Percentiles rank a stretch among this genome's conserved stretches.
Evolutionary conservation across 2,113 vertebrate species (phyloP).

Genomic region (Erinaceus europaeus): DNA sequence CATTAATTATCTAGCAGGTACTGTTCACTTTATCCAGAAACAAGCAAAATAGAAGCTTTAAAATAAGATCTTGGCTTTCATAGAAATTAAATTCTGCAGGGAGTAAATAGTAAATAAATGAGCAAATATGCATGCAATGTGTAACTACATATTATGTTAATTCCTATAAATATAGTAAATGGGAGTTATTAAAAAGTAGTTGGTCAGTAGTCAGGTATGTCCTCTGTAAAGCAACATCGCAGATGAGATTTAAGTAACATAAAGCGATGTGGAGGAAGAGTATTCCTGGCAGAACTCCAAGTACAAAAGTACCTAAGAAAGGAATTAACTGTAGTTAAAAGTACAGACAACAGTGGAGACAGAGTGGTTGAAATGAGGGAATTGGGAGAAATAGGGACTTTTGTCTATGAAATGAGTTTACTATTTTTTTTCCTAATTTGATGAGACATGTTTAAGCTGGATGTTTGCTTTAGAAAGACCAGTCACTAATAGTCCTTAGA

Average conservation of each 20-base stretch:
- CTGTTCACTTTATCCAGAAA: too few relatives aligned
- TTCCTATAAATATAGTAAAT: background rate
- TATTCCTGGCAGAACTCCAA: background rate
- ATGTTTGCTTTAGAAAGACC: background rate
- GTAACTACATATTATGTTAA: background rate
- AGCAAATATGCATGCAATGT: background rate
- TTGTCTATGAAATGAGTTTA: background rate
- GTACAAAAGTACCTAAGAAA: background rate
- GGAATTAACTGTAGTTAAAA: background rate
- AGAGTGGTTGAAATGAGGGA: background rate
- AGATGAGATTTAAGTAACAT: background rate
- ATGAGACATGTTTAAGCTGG: background rate
- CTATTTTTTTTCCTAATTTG: background rate
- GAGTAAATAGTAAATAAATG: background rate
- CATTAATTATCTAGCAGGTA: background rate
- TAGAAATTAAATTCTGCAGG: background rate
- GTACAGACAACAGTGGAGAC: background rate
- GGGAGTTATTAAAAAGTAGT: background rate
- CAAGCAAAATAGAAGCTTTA: background rate
- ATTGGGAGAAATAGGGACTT: background rate
- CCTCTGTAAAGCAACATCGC: background rate
- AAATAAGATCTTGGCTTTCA: background rate
- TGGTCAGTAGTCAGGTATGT: background rate
- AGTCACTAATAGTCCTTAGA: background rate
- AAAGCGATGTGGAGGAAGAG: background rate